Base-by-base conservation (phyloP, 2,888 invertebrate species). In the Octodonta nipae region DNA sequence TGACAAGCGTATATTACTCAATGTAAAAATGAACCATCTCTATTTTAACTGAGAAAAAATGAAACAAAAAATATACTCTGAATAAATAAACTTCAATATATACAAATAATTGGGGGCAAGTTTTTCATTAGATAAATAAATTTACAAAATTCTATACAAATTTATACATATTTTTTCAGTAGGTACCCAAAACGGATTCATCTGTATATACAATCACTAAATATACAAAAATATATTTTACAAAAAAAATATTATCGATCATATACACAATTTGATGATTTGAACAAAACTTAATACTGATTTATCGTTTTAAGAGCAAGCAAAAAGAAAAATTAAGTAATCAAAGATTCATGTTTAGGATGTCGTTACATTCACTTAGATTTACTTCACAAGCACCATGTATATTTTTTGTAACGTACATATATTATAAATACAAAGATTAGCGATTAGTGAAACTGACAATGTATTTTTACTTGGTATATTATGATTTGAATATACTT, bases 381-480 rank as follows among this genome's bases (percentile, higher is more conserved):
- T 34, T 40, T 34, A 38, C 34, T 40, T 51, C 49, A 53, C 53
- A 55, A 55, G 54, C 54, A 55, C 54, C 54, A 52, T 52, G 46
- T 47, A 53, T 42, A 46, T 49, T 44, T 46, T 42, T 41, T 22
- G 22, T 10, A n/a, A 22, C 22, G 22, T n/a, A n/a, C n/a, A n/a
- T n/a, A n/a, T n/a, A n/a, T n/a, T n/a, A n/a, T n/a, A n/a, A n/a
- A n/a, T n/a, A n/a, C n/a, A n/a, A n/a, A n/a, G n/a, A n/a, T n/a
- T n/a, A n/a, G n/a, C n/a, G n/a, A n/a, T n/a, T n/a, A n/a, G n/a
- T n/a, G n/a, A n/a, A n/a, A n/a, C n/a, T n/a, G n/a, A n/a, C n/a
- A n/a, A n/a, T n/a, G n/a, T n/a, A n/a, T n/a, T n/a, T n/a, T n/a
- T n/a, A n/a, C n/a, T n/a, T n/a, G n/a, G n/a, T n/a, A n/a, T n/a